Evolutionary conservation across 1,140 invertebrate genomes (phyloP).

Genomic region (Agrypnia vestita): DNA sequence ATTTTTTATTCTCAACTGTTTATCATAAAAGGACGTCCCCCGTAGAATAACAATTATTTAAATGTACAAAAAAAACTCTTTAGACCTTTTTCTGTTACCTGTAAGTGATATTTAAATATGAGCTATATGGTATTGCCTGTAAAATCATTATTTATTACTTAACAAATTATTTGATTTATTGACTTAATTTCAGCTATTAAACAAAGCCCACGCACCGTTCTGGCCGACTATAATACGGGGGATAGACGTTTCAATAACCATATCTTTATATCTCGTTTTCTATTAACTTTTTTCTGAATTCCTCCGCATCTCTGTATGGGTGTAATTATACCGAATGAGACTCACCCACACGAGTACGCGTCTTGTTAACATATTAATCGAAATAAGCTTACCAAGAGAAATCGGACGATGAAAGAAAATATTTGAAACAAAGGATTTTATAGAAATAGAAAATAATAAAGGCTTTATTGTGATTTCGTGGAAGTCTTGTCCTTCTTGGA

Average conservation of each 20-base stretch:
- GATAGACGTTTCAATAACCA: slow-evolving; percentile 4
- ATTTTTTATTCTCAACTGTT: too few species aligned
- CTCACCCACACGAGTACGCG: slow-evolving; percentile 4
- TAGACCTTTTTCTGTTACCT: too few species aligned
- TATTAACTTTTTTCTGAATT: slow-evolving; percentile 23
- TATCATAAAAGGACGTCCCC: too few species aligned
- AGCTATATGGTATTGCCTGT: too few species aligned
- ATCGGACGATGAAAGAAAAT: not conserved
- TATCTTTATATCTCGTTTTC: slow-evolving; percentile 5
- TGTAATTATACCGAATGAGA: slow-evolving; percentile 11
- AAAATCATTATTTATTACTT: not conserved
- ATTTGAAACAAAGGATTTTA: too few species aligned
- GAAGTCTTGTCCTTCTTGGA: too few species aligned
- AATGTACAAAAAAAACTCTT: too few species aligned
- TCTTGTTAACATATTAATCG: slow-evolving; percentile 4
- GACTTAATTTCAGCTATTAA: not conserved
- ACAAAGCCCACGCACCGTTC: not conserved
- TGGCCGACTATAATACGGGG: not conserved
- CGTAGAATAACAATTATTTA: too few species aligned
- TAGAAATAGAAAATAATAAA: too few species aligned
- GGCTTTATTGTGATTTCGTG: too few species aligned
- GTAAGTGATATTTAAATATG: too few species aligned
- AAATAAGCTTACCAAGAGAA: not conserved
- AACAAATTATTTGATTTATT: not conserved
- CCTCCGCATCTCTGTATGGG: not conserved